Evolutionary conservation across 2,113 vertebrate species (phyloP), one percentile per base, ranked within the genome.

Genomic region (Ictalurus furcatus): DNA sequence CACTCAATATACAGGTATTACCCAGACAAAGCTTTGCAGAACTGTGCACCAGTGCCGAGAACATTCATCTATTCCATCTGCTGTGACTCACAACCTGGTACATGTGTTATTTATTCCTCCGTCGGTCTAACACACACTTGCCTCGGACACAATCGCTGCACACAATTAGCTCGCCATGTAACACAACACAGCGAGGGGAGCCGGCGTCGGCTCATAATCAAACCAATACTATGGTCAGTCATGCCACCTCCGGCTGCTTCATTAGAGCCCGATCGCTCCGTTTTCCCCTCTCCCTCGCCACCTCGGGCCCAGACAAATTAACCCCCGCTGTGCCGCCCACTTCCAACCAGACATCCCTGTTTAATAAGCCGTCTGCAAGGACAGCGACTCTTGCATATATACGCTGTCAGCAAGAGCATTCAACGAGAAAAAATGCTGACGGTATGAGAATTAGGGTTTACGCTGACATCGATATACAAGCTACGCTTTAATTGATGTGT

Each of bases 221-320:
- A 63, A 74, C 86, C 88, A 90, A 91, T 92, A 85, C 89, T 81
- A 91, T 92, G 90, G 91, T 87, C 91, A 91, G 91, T 92, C 91
- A 92, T 91, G 91, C 87, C 87, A 91, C 90, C 65, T 85, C 82
- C 84, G 87, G 87, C 85, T 90, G 74, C 79, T 92, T 91, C 91
- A 92, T 92, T 91, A 92, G 83, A 78, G 59, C 82, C 82, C 88
- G 82, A 89, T 90, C 88, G 81, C 91, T 91, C 88, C 25, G 56
- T 87, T 79, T 85, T 81, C 88, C 84, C 80, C 56, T 63, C 73
- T 88, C 79, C 84, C 54, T 83, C 71, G 48, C 74, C 54, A 71
- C 73, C 87, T 85, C 90, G 83, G 89, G 65, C 87, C 85, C 89
- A 87, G 85, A 81, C 80, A 89, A 90, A 87, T 92, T 91, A 92